Percentiles rank a stretch among this genome's conserved stretches.
Conservation (phyloP, 2,888 invertebrate species). For the Drosophila glabriapex region DNA sequence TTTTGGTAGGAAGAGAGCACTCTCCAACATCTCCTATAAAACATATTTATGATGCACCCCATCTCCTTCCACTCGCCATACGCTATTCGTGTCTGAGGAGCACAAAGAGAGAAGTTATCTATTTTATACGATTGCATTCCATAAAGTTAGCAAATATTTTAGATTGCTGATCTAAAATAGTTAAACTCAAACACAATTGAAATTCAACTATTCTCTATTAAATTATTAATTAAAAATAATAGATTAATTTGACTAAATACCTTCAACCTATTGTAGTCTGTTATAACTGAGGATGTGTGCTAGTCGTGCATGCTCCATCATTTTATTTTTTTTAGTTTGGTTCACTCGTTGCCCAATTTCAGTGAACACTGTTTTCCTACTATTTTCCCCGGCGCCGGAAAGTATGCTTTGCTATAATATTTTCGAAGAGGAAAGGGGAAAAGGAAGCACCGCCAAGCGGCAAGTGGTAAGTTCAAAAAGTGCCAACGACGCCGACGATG, state of each 20-base stretch:
- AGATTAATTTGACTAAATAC: neutral
- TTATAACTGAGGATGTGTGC: neutral
- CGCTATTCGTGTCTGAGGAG: neutral
- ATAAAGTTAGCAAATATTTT: neutral
- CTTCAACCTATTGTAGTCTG: neutral
- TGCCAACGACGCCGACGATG: conserved; percentile 66
- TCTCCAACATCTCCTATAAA: neutral
- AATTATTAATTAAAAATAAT: too few relatives aligned
- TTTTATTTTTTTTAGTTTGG: conserved; percentile 29
- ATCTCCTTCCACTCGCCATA: neutral
- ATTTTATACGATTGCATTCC: neutral
- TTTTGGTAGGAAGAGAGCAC: neutral
- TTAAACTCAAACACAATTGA: neutral
- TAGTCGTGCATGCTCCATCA: conserved; percentile 18
- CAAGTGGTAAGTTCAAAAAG: conserved; percentile 66
- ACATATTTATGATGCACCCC: conserved; percentile 33
- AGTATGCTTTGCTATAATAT: conserved; percentile 63
- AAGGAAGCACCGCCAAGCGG: conserved; percentile 15
- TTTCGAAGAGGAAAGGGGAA: conserved; percentile 27
- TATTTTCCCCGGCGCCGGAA: conserved; percentile 51
- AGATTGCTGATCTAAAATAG: too few relatives aligned
- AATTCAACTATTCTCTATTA: neutral
- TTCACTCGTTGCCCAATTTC: conserved; percentile 57
- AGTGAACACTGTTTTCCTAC: conserved; percentile 46
- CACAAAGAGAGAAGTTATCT: neutral